A percentile compares a stretch with the other conserved stretches of the same genome.
These are phyloP conservation scores for Platysteira castanea DNA, from an alignment of 2,113 vertebrate genomes.

Conservation along the genomic window DNA sequence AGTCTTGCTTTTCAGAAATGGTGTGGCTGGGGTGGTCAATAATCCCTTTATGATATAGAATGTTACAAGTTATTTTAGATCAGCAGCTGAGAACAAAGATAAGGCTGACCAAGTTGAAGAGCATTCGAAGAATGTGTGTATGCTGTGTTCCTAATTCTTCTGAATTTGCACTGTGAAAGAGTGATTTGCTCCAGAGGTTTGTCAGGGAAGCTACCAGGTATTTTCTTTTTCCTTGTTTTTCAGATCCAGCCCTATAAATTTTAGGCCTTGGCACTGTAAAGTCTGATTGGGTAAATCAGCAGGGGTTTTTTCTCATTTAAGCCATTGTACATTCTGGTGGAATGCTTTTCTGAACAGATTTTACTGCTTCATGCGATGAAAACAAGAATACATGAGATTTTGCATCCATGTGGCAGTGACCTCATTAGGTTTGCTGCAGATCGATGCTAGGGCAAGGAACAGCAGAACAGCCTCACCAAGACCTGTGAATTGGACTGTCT, in stretches of 20 bases:
- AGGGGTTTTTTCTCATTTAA: not conserved
- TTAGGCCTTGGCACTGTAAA: not conserved
- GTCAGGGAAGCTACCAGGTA: not conserved
- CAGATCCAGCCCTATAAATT: not conserved
- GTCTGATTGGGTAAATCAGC: not conserved
- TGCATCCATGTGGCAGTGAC: not conserved
- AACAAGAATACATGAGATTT: not conserved
- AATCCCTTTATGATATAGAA: not conserved
- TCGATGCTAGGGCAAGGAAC: not conserved
- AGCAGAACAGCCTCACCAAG: not conserved
- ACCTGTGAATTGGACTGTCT: not conserved
- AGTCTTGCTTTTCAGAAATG: not conserved
- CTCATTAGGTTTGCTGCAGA: not conserved
- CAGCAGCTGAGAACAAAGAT: not conserved
- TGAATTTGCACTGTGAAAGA: not conserved
- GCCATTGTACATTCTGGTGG: accelerated
- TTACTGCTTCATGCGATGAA: not conserved
- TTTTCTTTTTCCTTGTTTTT: not conserved
- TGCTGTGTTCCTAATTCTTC: not conserved
- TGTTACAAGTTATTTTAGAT: not conserved
- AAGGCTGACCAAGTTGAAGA: not conserved
- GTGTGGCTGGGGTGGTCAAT: not conserved
- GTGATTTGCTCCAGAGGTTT: not conserved
- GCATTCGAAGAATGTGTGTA: not conserved
- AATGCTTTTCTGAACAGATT: not conserved